These are phyloP conservation scores for Sarcophaga variegata DNA, from an alignment of 2,888 invertebrate genomes.

Conservation along the genomic window DNA sequence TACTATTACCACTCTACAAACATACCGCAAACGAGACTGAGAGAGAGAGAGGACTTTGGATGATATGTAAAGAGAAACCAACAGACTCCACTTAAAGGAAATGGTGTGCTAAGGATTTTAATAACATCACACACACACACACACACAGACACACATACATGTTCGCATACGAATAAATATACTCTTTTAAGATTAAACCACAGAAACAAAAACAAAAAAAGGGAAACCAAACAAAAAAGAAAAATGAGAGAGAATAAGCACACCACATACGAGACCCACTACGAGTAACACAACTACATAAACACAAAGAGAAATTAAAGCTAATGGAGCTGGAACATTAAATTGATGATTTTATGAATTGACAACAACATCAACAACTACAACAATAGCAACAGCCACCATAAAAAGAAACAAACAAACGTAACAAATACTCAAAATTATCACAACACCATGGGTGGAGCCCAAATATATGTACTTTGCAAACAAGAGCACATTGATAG, in stretches of 20 bases:
- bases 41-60: slow-evolving; percentile 12
- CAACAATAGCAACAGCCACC: slow-evolving; percentile 3
- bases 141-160: background rate
- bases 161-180: background rate
- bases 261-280: background rate
- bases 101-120: slow-evolving; percentile 67
- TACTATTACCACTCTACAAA: slow-evolving; percentile 1
- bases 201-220: slow-evolving; percentile 26
- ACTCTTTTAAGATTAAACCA: slow-evolving; percentile 53
- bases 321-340: slow-evolving; percentile 70
- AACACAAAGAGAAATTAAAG: slow-evolving; percentile 62
- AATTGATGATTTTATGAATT: slow-evolving; percentile 64
- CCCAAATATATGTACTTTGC: background rate
- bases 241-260: background rate
- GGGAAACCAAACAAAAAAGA: background rate
- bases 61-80: slow-evolving; percentile 31
- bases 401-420: slow-evolving; percentile 5
- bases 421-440: slow-evolving; percentile 31
- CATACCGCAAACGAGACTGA: background rate
- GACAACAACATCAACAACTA: slow-evolving; percentile 37
- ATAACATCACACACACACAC: slow-evolving; percentile 18
- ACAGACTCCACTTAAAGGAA: slow-evolving; percentile 60
- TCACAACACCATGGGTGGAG: slow-evolving; percentile 56
- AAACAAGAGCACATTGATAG: background rate
- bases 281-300: background rate